Base-by-base conservation (phyloP, 2,113 vertebrate genomes). In the Pteronura brasiliensis region DNA sequence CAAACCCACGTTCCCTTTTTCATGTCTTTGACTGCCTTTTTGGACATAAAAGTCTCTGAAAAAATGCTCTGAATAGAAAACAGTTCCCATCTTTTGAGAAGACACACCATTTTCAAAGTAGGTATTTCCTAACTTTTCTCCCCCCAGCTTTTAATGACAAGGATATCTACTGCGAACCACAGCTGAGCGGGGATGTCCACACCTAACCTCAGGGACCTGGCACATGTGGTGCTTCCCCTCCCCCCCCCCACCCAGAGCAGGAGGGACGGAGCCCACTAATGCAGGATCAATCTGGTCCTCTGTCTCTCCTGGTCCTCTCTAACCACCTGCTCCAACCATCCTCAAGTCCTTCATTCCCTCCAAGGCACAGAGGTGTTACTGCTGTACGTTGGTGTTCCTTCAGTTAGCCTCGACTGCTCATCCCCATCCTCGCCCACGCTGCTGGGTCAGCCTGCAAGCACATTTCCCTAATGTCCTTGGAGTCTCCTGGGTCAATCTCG, bases 31-130 rank as follows among this genome's bases (percentile, higher is more conserved):
- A 20, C 39, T 39, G 29, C n/a, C 72, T 92, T 82, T 18, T 31
- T 34, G 44, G 59, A 93, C 42, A 49, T 61, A 21, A 59, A 23
- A 44, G 31, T 29, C 47, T 65, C 4, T 27, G 65, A 86, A 79
- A 83, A 83, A 91, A 91, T 61, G 52, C 15, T 52, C 95, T 72
- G 44, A 61, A 69, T 2, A 90, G 42, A 72, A 92, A 67, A 67
- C 2, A n/a, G 13, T 82, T 82, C 44, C 34, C 34, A 47, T 47
- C 59, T 49, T 82, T 17, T 1, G 36, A 27, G 76, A 83, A 63
- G 90, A 85, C 6, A 23, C 76, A 29, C 34, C 74, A 52, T 52
- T 92, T 84, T 81, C 55, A 65, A 71, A 79, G 71, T 34, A 17
- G n/a, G 49, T 17, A 31, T 42, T 72, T 72, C 27, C 76, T 34